Conservation (phyloP, 2,888 invertebrate genomes). For the Apantesis nais region DNA sequence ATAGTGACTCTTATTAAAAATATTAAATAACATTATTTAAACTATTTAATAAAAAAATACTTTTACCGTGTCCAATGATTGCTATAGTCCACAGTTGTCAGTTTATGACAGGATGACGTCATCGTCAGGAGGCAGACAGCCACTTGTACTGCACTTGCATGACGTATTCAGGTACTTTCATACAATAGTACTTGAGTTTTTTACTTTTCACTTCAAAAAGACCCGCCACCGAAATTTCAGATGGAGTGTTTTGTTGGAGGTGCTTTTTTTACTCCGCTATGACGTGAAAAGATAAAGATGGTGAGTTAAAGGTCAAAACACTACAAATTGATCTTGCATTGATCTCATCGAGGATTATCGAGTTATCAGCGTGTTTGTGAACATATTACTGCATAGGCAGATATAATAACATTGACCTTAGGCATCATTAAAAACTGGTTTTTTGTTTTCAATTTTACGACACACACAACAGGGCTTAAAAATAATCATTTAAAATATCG, state of each 20-base stretch:
- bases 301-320: neutral
- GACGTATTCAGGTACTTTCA: slow-evolving; percentile 48
- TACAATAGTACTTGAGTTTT: slow-evolving; percentile 46
- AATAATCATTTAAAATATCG: neutral
- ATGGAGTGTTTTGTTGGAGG: slow-evolving; percentile 16
- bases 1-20: neutral
- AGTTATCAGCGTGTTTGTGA: neutral
- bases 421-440: too few relatives aligned
- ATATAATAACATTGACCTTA: too few relatives aligned
- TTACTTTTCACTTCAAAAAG: slow-evolving; percentile 32
- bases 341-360: neutral
- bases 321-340: neutral
- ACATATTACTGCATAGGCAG: neutral
- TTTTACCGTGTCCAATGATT: slow-evolving; percentile 16
- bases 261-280: slow-evolving; percentile 8
- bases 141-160: slow-evolving; percentile 47
- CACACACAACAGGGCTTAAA: neutral
- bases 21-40: neutral
- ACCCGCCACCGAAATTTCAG: slow-evolving; percentile 39
- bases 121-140: slow-evolving; percentile 54
- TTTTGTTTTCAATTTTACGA: too few relatives aligned
- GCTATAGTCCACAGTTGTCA: slow-evolving; percentile 35
- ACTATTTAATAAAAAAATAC: slow-evolving; percentile 3
- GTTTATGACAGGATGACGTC: slow-evolving; percentile 38
- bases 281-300: slow-evolving; percentile 3